Conservation (phyloP, 2,888 invertebrate genomes). For the Hyposoter dolosus region DNA sequence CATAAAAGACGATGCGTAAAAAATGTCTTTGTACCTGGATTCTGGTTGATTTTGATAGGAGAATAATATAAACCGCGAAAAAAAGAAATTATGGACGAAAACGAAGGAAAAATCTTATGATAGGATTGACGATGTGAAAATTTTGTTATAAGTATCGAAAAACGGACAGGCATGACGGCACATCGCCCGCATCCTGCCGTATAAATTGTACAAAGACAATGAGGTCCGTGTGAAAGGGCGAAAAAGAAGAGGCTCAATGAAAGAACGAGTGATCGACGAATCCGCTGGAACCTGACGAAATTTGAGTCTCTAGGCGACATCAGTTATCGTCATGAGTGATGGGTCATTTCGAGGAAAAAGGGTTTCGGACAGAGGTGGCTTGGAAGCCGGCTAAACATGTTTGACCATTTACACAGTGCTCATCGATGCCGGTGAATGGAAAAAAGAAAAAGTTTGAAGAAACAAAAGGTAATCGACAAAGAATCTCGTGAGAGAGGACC, state of each 20-base stretch:
- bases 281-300: neutral
- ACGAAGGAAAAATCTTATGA: neutral
- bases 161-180: neutral
- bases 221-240: neutral
- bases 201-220: constrained; percentile 2
- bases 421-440: constrained; percentile 15
- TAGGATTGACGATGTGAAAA: neutral
- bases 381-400: constrained; percentile 46
- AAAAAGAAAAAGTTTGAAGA: constrained; percentile 38
- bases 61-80: neutral
- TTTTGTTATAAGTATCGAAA: neutral
- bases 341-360: neutral
- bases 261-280: neutral
- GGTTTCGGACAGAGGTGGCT: neutral
- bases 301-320: neutral
- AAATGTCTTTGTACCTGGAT: neutral
- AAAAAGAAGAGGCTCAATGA: neutral
- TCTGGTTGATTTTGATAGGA: neutral
- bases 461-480: constrained; percentile 22
- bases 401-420: neutral
- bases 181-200: constrained; percentile 18
- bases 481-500: constrained; percentile 74
- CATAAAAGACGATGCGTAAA: neutral
- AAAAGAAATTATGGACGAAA: too few species aligned
- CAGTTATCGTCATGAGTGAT: neutral